phyloP scores from a whole-genome alignment of 2,888 invertebrate species.

The Proisotoma minuta region DNA sequence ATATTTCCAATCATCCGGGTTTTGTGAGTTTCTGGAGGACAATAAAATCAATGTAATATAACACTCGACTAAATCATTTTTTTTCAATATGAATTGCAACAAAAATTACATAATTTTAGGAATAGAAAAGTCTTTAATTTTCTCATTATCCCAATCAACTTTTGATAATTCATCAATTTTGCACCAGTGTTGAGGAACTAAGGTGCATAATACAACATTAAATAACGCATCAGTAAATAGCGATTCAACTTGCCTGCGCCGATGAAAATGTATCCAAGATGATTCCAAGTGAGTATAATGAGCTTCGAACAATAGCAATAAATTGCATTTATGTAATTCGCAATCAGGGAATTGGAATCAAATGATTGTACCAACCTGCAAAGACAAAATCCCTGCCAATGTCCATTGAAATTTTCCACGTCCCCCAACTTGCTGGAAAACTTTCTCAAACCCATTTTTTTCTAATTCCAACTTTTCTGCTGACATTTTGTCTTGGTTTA shows the following conservation, averaged over 20 bases:
- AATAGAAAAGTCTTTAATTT: constrained; percentile 35
- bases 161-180: constrained; percentile 9
- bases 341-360: too few species aligned
- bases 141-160: constrained; percentile 24
- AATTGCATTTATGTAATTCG: too few species aligned
- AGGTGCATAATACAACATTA: too few species aligned
- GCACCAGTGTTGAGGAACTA: constrained; percentile 41
- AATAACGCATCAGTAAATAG: too few species aligned
- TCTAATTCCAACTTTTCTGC: neutral
- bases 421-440: constrained; percentile 39
- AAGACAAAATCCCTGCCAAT: constrained; percentile 20
- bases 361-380: too few species aligned
- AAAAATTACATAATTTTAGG: constrained; percentile 23
- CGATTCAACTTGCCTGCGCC: constrained; percentile 10
- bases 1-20: constrained; percentile 5
- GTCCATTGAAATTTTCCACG: constrained; percentile 35
- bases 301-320: too few species aligned
- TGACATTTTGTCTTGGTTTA: too few species aligned
- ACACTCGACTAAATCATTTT: too few species aligned
- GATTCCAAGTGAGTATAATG: constrained; percentile 20
- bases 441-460: constrained; percentile 35
- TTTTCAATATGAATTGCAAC: too few species aligned
- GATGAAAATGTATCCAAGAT: constrained; percentile 36
- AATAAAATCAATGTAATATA: too few species aligned
- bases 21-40: neutral